A percentile compares a stretch with the other conserved stretches of the same genome.
These are phyloP conservation scores for Amazona vittata DNA, from an alignment of 2,113 vertebrate species.

Conservation along the genomic window DNA sequence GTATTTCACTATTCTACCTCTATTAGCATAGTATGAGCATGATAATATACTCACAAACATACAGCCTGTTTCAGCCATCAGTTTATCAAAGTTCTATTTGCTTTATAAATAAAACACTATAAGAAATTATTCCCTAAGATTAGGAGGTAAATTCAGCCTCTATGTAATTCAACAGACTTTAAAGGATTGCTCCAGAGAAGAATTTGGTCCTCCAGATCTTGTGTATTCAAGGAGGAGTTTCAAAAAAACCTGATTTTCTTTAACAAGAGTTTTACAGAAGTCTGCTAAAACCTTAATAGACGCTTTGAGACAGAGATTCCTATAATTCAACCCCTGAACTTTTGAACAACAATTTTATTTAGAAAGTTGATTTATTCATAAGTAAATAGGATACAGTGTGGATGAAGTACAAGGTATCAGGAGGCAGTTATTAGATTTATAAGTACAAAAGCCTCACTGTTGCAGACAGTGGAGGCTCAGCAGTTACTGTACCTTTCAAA, in stretches of 20 bases:
- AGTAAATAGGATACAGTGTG: constrained; percentile 83
- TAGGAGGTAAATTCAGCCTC: constrained; percentile 7
- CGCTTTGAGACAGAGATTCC: constrained; percentile 60
- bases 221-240: not conserved
- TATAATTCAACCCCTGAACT: constrained; percentile 77
- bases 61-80: not conserved
- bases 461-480: constrained; percentile 82
- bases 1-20: not conserved
- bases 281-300: constrained; percentile 68
- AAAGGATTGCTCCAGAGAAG: constrained; percentile 24
- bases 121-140: not conserved
- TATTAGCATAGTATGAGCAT: fast-evolving
- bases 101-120: constrained; percentile 11
- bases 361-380: constrained; percentile 81
- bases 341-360: constrained; percentile 82
- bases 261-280: constrained; percentile 56
- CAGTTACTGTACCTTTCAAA: constrained; percentile 96
- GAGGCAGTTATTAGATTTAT: constrained; percentile 88
- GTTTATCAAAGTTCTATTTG: constrained; percentile 18
- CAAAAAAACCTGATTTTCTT: not conserved
- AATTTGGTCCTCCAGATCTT: constrained; percentile 6
- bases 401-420: constrained; percentile 82
- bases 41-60: not conserved
- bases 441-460: constrained; percentile 92
- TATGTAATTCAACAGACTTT: not conserved